These are phyloP conservation scores for Neotoxoptera formosana DNA, from an alignment of 1,140 invertebrate genomes.

Conservation along the genomic window DNA sequence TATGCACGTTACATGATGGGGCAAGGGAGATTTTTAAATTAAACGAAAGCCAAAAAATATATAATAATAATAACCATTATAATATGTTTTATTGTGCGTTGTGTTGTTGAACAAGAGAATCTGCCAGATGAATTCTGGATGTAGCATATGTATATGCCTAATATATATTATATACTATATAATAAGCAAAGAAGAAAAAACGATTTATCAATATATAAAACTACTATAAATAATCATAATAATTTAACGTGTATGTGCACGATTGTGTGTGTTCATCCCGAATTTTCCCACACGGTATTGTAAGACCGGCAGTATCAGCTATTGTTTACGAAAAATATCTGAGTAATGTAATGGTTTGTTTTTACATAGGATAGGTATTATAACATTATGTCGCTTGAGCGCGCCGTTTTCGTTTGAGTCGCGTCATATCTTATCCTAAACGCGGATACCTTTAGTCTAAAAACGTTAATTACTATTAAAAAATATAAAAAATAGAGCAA, in stretches of 20 bases:
- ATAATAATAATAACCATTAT: conserved; percentile 46
- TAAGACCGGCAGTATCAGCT: neutral
- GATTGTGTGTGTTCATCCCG: neutral
- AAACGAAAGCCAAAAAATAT: conserved; percentile 55
- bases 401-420: neutral
- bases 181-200: conserved; percentile 31
- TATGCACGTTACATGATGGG: neutral
- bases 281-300: conserved; percentile 43
- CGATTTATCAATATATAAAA: conserved; percentile 45
- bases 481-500: neutral
- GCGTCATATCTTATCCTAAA: neutral
- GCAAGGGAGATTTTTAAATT: conserved; percentile 55
- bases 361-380: neutral
- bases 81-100: conserved; percentile 16
- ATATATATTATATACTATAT: neutral
- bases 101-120: conserved; percentile 2
- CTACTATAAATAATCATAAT: neutral
- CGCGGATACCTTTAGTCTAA: neutral
- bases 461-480: neutral
- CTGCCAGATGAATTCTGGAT: conserved; percentile 26
- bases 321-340: neutral
- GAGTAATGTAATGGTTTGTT: neutral
- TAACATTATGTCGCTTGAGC: neutral
- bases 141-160: neutral
- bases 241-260: neutral